These are phyloP conservation scores for Macroramphosus scolopax DNA, from an alignment of 2,797 vertebrate genomes.

Conservation along the genomic window DNA sequence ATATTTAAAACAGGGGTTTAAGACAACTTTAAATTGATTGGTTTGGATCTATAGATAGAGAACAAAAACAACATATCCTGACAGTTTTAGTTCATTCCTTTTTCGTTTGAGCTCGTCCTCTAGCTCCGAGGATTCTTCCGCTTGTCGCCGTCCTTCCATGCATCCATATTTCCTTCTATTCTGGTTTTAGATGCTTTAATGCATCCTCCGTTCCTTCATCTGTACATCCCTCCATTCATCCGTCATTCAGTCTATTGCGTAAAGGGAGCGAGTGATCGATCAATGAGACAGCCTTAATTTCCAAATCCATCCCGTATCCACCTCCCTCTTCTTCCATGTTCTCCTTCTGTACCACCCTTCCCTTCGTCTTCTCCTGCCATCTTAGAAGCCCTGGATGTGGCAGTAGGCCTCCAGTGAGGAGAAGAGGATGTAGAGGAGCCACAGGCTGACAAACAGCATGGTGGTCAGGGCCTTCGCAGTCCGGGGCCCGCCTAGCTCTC, in stretches of 20 bases:
- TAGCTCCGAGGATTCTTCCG: slow-evolving; percentile 28
- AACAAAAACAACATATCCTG: slow-evolving; percentile 15
- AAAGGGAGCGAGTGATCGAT: slow-evolving; percentile 60
- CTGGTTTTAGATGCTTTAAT: slow-evolving; percentile 34
- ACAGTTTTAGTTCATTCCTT: slow-evolving; percentile 25
- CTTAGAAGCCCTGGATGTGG: slow-evolving; percentile 98
- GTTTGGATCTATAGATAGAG: slow-evolving; percentile 33
- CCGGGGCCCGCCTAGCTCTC: slow-evolving; percentile 98
- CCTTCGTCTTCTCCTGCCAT: slow-evolving; percentile 19
- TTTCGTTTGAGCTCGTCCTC: slow-evolving; percentile 26
- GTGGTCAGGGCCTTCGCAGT: slow-evolving; percentile 94
- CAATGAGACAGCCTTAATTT: slow-evolving; percentile 49
- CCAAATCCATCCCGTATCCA: slow-evolving; percentile 30
- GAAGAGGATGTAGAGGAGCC: slow-evolving; percentile 99
- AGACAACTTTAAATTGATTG: slow-evolving; percentile 30
- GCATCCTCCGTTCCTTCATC: slow-evolving; percentile 44
- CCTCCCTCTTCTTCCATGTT: slow-evolving; percentile 22
- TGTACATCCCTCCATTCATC: slow-evolving; percentile 55
- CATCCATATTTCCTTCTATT: slow-evolving; percentile 27
- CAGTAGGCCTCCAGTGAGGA: slow-evolving; percentile 99
- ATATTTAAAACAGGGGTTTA: slow-evolving; percentile 15
- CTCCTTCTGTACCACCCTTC: slow-evolving; percentile 37
- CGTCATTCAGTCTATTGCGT: slow-evolving; percentile 52
- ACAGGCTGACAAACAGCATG: slow-evolving; percentile 93
- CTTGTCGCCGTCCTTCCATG: slow-evolving; percentile 39